phyloP scores from a whole-genome alignment of 2,888 invertebrate genomes.

The Pemphredon lugubris region DNA sequence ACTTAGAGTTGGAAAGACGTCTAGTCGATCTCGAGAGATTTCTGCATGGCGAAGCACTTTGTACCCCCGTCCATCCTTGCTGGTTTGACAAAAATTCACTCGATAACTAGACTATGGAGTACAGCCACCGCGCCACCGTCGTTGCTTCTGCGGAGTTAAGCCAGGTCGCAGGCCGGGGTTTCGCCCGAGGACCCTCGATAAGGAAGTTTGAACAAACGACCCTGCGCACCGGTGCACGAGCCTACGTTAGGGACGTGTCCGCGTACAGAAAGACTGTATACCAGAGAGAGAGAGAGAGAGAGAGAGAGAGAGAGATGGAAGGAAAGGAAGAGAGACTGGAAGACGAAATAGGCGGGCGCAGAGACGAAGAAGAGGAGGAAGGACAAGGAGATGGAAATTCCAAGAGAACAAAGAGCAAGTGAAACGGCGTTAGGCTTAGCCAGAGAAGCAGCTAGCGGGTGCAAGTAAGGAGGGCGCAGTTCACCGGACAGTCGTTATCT shows the following conservation, averaged over 20 bases:
- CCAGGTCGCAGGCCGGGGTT: slow-evolving; percentile 16
- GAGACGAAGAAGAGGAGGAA: slow-evolving; percentile 27
- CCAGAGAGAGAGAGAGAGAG: slow-evolving; percentile 10
- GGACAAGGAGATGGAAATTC: not conserved
- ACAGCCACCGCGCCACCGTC: not conserved
- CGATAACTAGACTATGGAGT: slow-evolving; percentile 15
- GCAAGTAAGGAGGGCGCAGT: slow-evolving; percentile 30
- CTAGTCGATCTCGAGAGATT: slow-evolving; percentile 16
- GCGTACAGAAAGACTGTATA: not conserved
- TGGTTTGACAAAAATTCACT: slow-evolving; percentile 45
- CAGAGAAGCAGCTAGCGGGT: not conserved
- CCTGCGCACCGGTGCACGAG: slow-evolving; percentile 25
- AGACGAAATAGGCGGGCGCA: slow-evolving; percentile 3
- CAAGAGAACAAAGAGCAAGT: too few relatives aligned
- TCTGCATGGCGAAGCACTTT: slow-evolving; percentile 27
- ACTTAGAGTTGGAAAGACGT: not conserved
- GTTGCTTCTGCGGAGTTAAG: slow-evolving; percentile 19
- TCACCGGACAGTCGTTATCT: slow-evolving; percentile 74
- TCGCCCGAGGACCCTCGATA: slow-evolving; percentile 60
- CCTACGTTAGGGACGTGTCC: slow-evolving; percentile 15
- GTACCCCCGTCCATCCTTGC: not conserved
- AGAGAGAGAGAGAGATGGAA: slow-evolving; percentile 31
- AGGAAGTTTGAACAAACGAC: slow-evolving; percentile 69
- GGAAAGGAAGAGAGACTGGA: slow-evolving; percentile 27
- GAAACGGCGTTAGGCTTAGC: slow-evolving; percentile 15